Percentiles rank a stretch among this genome's conserved stretches.
Evolutionary conservation across 2,113 vertebrate genomes (phyloP).

Genomic region (Anolis carolinensis): DNA sequence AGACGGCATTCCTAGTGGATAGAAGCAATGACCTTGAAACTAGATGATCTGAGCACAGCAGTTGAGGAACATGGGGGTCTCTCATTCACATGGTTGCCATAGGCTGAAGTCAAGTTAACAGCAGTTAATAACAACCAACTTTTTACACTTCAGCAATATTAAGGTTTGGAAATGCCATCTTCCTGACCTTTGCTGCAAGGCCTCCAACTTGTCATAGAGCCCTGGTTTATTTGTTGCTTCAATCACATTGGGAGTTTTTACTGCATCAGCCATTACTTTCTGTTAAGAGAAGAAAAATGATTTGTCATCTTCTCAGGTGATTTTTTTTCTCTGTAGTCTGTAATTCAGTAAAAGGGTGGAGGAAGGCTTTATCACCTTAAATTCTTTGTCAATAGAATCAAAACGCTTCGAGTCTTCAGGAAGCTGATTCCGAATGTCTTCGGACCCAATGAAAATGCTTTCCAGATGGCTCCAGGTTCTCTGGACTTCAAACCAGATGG

Average conservation of each 20-base stretch:
- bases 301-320: accelerated
- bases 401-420: slow-evolving; percentile 70
- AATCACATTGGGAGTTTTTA: slow-evolving; percentile 76
- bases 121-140: too few relatives aligned
- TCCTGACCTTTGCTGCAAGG: slow-evolving; percentile 71
- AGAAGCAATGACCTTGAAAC: too few relatives aligned
- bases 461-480: slow-evolving; percentile 80
- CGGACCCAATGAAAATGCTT: slow-evolving; percentile 78
- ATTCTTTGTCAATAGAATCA: slow-evolving; percentile 70
- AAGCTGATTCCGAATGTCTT: slow-evolving; percentile 77
- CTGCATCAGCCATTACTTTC: slow-evolving; percentile 69
- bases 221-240: slow-evolving; percentile 78
- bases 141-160: not conserved
- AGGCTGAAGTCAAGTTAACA: too few relatives aligned
- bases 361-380: slow-evolving; percentile 60
- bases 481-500: slow-evolving; percentile 81
- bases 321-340: accelerated
- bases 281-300: slow-evolving; percentile 35
- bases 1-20: too few relatives aligned
- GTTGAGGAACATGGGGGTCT: too few relatives aligned
- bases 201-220: slow-evolving; percentile 70
- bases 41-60: too few relatives aligned
- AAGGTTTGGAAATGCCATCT: accelerated
- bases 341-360: accelerated
- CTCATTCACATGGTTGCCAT: too few relatives aligned